Evolutionary conservation across 2,888 invertebrate species (phyloP), one percentile per base, ranked within the genome.

Genomic region (Nebria salina): DNA sequence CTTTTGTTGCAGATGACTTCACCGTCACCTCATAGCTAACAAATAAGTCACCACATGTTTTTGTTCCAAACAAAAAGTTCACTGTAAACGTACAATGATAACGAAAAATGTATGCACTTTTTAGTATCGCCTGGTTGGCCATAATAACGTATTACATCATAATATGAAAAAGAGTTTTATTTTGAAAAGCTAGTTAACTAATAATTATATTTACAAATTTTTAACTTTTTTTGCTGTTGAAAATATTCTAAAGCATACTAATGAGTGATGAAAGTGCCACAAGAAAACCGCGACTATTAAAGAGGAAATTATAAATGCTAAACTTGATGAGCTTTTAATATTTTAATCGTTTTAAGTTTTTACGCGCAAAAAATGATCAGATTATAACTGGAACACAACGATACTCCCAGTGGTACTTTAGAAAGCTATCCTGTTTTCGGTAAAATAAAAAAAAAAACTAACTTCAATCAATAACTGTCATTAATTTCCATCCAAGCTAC

Each of bases 251-350:
- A 70, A 70, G 34, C 15, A 20, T 70, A 15, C 70, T 70, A 70
- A 70, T 34, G 70, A 34, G 34, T 34, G 70, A 70, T 7, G 11
- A 34, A 26, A 25, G 54, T 54, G 13, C 7, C 25, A 25, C 25
- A 70, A 25, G 34, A 70, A 70, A 70, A 70, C 70, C 25, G 70
- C 70, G 20, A 15, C 13, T 25, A 34, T 34, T 70, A 70, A 15
- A 34, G 34, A 70, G 34, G 25, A 26, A 70, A 70, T 70, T 70
- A 70, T 70, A 70, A 70, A 70, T 70, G 70, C 70, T 70, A 70
- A 25, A 70, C 70, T 26, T 25, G 70, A 70, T 70, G 70, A 70
- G 70, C 70, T 70, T 70, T 70, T 70, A 70, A 70, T 70, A 70
- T 25, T 70, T 25, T 70, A 70, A 70, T 70, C 26, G 70, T 70